Evolutionary conservation across 64 coral and sea anemone genomes (phyloP).

Genomic region (Orbicella faveolata): DNA sequence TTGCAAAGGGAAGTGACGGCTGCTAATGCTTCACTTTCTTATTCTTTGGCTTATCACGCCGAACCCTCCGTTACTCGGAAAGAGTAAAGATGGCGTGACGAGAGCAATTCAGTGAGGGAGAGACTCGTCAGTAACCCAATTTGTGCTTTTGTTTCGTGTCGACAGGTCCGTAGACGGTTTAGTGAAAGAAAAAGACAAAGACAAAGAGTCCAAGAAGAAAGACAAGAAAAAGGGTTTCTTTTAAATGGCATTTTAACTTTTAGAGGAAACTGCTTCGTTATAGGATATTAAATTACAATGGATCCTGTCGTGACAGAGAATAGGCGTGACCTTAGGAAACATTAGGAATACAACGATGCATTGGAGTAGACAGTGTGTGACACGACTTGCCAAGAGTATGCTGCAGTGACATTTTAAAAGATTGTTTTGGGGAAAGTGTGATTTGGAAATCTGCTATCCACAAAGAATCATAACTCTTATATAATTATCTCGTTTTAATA

Average conservation of each 20-base stretch:
- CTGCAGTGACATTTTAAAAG: neutral
- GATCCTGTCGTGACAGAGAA: neutral
- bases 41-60: no score
- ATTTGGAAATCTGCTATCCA: neutral
- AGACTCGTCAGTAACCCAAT: no score
- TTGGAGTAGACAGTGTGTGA: neutral
- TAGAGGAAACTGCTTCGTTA: neutral
- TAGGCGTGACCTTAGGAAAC: neutral
- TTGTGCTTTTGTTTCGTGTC: neutral
- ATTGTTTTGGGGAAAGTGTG: neutral
- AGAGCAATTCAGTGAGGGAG: no score
- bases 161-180: conserved; percentile 63
- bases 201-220: conserved; percentile 56
- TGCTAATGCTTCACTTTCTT: no score
- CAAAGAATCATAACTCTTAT: neutral
- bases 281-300: neutral
- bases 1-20: no score
- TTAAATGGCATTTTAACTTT: conserved; percentile 23
- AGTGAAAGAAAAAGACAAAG: conserved; percentile 62
- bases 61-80: no score
- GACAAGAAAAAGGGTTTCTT: conserved; percentile 79
- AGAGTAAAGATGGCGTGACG: no score
- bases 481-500: conserved; percentile 1
- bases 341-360: neutral
- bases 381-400: neutral